These are phyloP conservation scores for Microhierax caerulescens DNA, from an alignment of 2,797 vertebrate species.

Conservation along the genomic window DNA sequence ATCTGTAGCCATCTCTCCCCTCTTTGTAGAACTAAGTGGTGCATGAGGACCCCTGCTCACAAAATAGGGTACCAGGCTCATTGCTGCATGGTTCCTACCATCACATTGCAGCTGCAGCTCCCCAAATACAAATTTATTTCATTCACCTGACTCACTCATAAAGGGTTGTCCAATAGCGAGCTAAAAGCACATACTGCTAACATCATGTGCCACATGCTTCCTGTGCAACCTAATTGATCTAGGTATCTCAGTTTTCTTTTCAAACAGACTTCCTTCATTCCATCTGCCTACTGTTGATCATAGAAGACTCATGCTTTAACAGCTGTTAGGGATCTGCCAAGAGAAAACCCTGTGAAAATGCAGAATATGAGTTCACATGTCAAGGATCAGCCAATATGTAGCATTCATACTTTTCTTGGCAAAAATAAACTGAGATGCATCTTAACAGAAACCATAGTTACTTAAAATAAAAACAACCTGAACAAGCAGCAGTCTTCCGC, in stretches of 20 bases:
- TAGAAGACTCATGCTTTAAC: not conserved
- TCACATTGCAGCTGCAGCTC: not conserved
- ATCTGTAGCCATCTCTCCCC: not conserved
- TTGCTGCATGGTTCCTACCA: not conserved
- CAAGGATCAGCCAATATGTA: not conserved
- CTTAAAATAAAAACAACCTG: not conserved
- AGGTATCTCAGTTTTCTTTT: not conserved
- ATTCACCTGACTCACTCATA: not conserved
- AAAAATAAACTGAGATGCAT: not conserved
- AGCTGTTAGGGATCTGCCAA: not conserved
- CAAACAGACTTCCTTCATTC: not conserved
- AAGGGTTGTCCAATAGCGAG: not conserved
- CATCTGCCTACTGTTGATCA: not conserved
- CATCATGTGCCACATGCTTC: not conserved
- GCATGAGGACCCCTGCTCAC: not conserved
- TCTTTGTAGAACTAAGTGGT: not conserved
- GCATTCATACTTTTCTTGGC: not conserved
- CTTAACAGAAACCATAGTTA: not conserved
- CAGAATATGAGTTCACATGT: not conserved
- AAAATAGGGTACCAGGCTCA: not conserved
- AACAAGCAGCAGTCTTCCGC: not conserved
- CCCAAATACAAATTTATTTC: not conserved
- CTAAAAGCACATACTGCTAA: not conserved
- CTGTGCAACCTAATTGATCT: not conserved
- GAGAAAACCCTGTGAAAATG: not conserved